phyloP scores from a whole-genome alignment of 2,797 vertebrate genomes.

The Lithobates sylvaticus region DNA sequence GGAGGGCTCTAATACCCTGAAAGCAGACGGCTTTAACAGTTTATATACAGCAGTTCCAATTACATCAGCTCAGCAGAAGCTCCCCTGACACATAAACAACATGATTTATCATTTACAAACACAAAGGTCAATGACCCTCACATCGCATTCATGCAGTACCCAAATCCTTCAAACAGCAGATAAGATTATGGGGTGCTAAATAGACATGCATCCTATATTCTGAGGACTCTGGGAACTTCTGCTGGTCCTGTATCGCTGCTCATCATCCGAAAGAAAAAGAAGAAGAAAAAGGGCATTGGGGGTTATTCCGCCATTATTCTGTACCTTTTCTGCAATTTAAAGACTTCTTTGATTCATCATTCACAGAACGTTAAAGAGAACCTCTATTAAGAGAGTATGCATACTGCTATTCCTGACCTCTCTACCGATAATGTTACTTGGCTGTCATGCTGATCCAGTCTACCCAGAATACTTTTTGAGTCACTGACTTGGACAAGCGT shows the following conservation, averaged over 20 bases:
- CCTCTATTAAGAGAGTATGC: background rate
- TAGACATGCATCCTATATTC: background rate
- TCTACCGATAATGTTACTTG: background rate
- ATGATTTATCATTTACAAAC: slow-evolving; percentile 26
- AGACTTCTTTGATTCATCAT: too few relatives aligned
- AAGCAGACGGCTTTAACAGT: slow-evolving; percentile 33
- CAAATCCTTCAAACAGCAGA: slow-evolving; percentile 13
- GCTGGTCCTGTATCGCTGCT: too few relatives aligned
- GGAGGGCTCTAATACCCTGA: slow-evolving; percentile 1
- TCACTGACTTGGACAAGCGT: background rate
- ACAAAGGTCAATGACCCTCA: slow-evolving; percentile 49
- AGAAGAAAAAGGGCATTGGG: background rate
- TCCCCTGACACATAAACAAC: slow-evolving; percentile 25
- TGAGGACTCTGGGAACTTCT: background rate
- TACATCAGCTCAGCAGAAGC: slow-evolving; percentile 43
- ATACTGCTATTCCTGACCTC: background rate
- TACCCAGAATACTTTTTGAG: too few relatives aligned
- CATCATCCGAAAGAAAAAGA: too few relatives aligned
- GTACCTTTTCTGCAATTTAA: background rate
- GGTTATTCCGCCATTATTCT: background rate
- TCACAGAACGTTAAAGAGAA: too few relatives aligned
- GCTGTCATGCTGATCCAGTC: background rate
- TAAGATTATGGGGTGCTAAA: background rate
- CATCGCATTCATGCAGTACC: background rate
- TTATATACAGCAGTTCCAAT: slow-evolving; percentile 37